These are phyloP conservation scores for Hemibagrus wyckioides DNA, from an alignment of 2,113 vertebrate genomes.

Conservation along the genomic window DNA sequence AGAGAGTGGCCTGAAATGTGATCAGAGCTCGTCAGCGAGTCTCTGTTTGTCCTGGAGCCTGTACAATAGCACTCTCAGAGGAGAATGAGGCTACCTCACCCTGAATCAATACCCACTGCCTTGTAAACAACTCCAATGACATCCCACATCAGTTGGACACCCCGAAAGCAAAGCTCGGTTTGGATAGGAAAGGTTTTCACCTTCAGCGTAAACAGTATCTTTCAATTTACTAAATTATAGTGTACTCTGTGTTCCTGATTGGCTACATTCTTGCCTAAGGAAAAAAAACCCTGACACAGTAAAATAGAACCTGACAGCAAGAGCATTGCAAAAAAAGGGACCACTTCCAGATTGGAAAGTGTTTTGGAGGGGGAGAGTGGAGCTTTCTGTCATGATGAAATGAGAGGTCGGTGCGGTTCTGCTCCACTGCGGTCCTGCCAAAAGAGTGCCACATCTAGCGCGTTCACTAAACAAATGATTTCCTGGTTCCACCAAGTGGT, in stretches of 20 bases:
- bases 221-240: conserved; percentile 13
- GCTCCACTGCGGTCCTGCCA: conserved; percentile 53
- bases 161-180: background rate
- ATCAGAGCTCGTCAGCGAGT: conserved; percentile 39
- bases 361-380: conserved; percentile 65
- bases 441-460: conserved; percentile 62
- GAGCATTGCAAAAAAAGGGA: background rate
- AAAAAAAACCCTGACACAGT: background rate
- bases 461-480: conserved; percentile 64
- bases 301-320: conserved; percentile 3
- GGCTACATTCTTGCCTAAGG: background rate
- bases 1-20: conserved; percentile 51
- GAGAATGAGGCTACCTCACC: conserved; percentile 48
- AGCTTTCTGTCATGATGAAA: conserved; percentile 39
- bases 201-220: conserved; percentile 3
- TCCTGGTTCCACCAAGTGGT: conserved; percentile 67
- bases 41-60: conserved; percentile 54
- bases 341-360: conserved; percentile 6
- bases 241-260: conserved; percentile 2
- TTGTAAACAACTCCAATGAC: conserved; percentile 56
- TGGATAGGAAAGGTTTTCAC: conserved; percentile 24
- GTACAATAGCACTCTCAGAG: conserved; percentile 41
- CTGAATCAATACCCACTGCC: conserved; percentile 52
- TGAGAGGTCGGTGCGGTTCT: conserved; percentile 64
- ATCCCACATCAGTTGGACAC: conserved; percentile 39